Base-by-base conservation (phyloP, 1,140 invertebrate species). In the Paralvinella palmiformis region DNA sequence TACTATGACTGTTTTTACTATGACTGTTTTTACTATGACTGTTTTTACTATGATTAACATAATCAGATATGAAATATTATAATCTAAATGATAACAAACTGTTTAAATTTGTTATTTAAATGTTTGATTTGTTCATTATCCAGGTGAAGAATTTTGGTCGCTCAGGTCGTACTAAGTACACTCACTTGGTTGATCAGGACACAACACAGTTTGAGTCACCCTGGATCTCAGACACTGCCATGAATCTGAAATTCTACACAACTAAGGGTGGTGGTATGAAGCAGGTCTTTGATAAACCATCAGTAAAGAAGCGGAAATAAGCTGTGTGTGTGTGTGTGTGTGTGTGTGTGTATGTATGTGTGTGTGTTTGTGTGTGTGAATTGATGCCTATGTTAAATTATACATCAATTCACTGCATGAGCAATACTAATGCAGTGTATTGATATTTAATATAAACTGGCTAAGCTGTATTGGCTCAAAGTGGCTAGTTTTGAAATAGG, bases 181-280 rank as follows among this genome's bases (percentile, higher is more conserved):
- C 96, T 3, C 97, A 99, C 83, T 84, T 99, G 72, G 94, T 99
- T 0, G 96, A 98, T 81, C 96, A 99, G 83, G 97, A 99, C 76
- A 99, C 97, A 0, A 99, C 97, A 0, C 89, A 92, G 69, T 96
- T 98, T 77, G 95, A 99, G 76, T 95, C 94, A 0, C 91, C 95
- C 0, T 99, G 96, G 96, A 89, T 90, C 63, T 87, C 88, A 3
- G 94, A 98, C 73, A 93, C 91, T 3, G 77, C 82, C 1, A 88
- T 92, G 69, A 95, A 93, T 81, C 80, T 92, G 1, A 95, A 98
- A 78, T 95, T 98, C 68, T 88, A 92, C 71, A 88, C 88, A 62
- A 88, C 89, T 73, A 88, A 91, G 75, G 90, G 93, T 15, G 95
- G 92, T n/a, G 96, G 94, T n/a, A 90, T 94, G 83, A 94, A 95